Conservation (phyloP, 2,113 vertebrate genomes). For the Thamnaconus septentrionalis region DNA sequence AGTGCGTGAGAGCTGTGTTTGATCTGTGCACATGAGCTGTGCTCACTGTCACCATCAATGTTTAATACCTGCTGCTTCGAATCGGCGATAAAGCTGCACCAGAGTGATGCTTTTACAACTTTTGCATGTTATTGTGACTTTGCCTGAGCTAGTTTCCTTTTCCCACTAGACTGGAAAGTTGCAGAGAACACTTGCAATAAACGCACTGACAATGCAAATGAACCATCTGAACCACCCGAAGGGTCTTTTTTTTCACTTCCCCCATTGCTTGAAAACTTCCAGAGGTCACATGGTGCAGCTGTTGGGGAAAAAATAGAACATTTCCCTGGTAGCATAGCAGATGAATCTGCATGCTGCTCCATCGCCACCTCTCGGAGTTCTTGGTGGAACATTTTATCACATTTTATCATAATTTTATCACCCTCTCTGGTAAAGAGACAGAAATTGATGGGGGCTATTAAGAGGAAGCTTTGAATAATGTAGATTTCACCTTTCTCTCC, state of each 20-base stretch:
- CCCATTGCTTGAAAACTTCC: no score
- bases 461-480: constrained; percentile 16
- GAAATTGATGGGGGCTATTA: constrained; percentile 21
- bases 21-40: neutral
- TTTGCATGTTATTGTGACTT: neutral
- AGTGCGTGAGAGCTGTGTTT: constrained; percentile 3
- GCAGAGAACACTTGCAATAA: no score
- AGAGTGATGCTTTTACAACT: no score
- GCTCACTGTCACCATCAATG: neutral
- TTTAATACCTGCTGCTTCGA: no score
- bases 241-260: no score
- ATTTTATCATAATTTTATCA: constrained; percentile 30
- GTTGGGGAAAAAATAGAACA: constrained; percentile 18
- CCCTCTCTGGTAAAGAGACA: constrained; percentile 14
- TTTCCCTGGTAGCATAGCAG: constrained; percentile 3
- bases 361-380: no score
- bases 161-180: neutral
- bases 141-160: neutral
- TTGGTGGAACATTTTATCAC: neutral
- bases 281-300: neutral
- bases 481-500: constrained; percentile 11
- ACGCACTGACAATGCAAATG: no score
- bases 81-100: no score
- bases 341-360: constrained; percentile 10
- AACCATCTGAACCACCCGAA: no score